Conservation (phyloP, 2,797 vertebrate species). For the Botia almorhae region DNA sequence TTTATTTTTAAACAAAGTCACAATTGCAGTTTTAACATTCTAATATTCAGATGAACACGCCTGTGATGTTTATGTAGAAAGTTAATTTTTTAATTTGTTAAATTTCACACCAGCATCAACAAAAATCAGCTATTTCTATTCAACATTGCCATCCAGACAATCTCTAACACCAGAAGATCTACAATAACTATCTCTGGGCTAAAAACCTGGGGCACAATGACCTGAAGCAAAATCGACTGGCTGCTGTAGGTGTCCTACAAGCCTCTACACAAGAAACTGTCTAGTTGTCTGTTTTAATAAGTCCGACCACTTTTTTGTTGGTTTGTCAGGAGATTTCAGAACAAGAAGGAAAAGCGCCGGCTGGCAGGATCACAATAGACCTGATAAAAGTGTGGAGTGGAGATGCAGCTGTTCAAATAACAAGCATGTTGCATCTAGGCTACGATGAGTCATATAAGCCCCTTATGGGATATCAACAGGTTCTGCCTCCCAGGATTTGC, state of each 20-base stretch:
- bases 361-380: conserved; percentile 60
- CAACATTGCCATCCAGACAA: neutral
- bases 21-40: neutral
- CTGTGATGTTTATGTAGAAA: conserved; percentile 2
- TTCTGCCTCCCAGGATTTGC: conserved; percentile 61
- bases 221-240: neutral
- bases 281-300: conserved; percentile 12
- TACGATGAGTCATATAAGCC: conserved; percentile 59
- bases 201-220: neutral
- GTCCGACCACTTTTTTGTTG: conserved; percentile 37
- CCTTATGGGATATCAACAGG: conserved; percentile 62
- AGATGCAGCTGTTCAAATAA: conserved; percentile 65
- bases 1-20: neutral
- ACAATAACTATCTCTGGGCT: neutral
- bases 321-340: conserved; percentile 38
- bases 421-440: conserved; percentile 57
- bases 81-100: neutral
- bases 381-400: conserved; percentile 57
- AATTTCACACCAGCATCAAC: neutral
- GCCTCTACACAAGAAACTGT: conserved; percentile 21
- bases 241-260: neutral
- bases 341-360: conserved; percentile 42
- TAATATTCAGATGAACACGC: neutral
- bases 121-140: neutral
- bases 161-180: neutral